Base-by-base conservation (phyloP, 1,140 invertebrate species). In the Drosophila prosaltans region DNA sequence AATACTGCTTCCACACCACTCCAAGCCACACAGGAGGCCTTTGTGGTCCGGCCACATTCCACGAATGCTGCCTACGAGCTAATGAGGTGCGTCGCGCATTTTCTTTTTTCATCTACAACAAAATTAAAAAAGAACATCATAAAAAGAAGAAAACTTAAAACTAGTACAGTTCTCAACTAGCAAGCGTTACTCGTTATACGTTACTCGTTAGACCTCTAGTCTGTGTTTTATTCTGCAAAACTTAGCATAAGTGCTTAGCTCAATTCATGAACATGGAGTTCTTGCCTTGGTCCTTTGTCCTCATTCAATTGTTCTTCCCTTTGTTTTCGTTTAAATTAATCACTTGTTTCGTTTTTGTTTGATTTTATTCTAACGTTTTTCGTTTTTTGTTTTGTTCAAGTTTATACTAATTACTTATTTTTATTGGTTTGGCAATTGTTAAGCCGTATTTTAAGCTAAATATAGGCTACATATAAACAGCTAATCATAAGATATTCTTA, bases 1-100 rank as follows among this genome's bases (percentile, higher is more conserved):
- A 7, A 78, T 78, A 40, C 71, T 74, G 16, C 51, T 8, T 67
- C 77, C 2, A 70, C 90, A n/a, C 76, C 88, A 16, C 70, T 72
- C 4, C 39, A 89, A 61, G 54, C 73, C 39, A 69, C 69, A 32
- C 84, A 78, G 84, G 89, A 91, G 2, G 41, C 51, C 7, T 68
- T 69, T n/a, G 57, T 74, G 54, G 74, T 80, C 28, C 79, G 90
- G 64, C 90, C 90, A 72, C 90, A 91, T 81, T 91, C 90, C 63
- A 91, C 86, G 26, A 91, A 90, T 79, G 83, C 83, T 77, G 84
- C 81, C 74, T 91, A 90, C 72, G 90, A 91, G 58, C 77, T 91
- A 72, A 91, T 91, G 90, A 91, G 90, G 90, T 91, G 88, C 88
- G 90, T 91, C 91, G 84, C 70, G 82, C 70, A 76, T 75, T 68